Conservation (phyloP, 2,797 vertebrate genomes). For the Microchirus variegatus region DNA sequence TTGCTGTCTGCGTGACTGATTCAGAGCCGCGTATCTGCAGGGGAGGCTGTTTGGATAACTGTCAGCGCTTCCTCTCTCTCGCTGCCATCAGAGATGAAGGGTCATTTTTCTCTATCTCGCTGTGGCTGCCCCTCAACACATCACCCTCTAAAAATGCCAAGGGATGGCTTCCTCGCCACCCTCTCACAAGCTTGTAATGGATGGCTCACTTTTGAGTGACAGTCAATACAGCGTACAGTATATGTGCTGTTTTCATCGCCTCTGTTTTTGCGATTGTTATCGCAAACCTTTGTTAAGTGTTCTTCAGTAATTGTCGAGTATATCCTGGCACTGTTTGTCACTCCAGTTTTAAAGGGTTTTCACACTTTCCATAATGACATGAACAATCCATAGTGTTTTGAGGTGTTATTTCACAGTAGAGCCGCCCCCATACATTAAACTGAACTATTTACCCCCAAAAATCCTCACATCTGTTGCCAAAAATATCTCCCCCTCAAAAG, state of each 20-base stretch:
- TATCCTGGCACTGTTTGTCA: no score
- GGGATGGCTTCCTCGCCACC: slow-evolving; percentile 41
- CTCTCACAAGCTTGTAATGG: slow-evolving; percentile 34
- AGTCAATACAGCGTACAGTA: slow-evolving; percentile 7
- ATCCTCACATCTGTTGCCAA: no score
- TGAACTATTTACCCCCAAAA: no score
- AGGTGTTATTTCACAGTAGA: no score
- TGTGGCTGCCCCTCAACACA: slow-evolving; percentile 49
- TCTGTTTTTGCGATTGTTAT: neutral
- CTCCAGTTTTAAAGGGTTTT: no score
- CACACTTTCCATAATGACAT: no score
- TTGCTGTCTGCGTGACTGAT: slow-evolving; percentile 60
- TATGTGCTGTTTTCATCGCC: neutral
- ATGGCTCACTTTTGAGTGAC: slow-evolving; percentile 52
- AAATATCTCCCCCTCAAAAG: no score
- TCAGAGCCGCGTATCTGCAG: slow-evolving; percentile 53
- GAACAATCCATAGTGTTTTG: no score
- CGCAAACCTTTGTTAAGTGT: neutral
- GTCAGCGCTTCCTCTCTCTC: slow-evolving; percentile 61
- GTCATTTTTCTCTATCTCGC: slow-evolving; percentile 74
- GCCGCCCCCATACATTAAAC: no score
- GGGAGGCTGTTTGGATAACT: slow-evolving; percentile 70
- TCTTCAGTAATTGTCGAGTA: no score
- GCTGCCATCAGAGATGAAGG: slow-evolving; percentile 65
- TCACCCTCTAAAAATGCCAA: slow-evolving; percentile 53